phyloP scores from a whole-genome alignment of 92 coral and sea anemone species.

The Epizoanthus fatuus region DNA sequence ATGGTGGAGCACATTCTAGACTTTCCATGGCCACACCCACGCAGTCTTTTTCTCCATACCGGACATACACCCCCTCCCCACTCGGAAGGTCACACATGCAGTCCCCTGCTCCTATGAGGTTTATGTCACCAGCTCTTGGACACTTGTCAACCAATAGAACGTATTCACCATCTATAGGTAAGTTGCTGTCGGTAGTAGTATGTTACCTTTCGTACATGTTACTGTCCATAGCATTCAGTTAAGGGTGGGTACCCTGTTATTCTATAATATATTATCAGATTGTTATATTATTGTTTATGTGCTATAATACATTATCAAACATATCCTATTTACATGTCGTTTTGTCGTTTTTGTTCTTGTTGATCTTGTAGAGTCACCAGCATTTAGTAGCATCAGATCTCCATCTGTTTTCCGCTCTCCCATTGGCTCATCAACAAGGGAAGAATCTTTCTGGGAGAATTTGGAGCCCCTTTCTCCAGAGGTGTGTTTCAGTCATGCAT shows the following conservation, averaged over 20 bases:
- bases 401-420: constrained; percentile 89
- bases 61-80: constrained; percentile 82
- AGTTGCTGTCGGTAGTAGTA: constrained; percentile 4
- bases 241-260: background rate
- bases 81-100: constrained; percentile 71
- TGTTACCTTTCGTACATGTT: too few species aligned
- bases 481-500: constrained; percentile 81
- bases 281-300: too few species aligned
- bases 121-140: constrained; percentile 86
- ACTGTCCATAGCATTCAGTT: background rate
- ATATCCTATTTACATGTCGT: too few species aligned
- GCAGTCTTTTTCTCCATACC: constrained; percentile 75
- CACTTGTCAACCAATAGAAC: constrained; percentile 69
- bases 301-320: too few species aligned
- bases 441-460: constrained; percentile 89
- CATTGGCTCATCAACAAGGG: constrained; percentile 71
- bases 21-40: constrained; percentile 91
- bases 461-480: constrained; percentile 92
- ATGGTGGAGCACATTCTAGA: constrained; percentile 87
- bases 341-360: background rate
- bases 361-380: constrained; percentile 70
- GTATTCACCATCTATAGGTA: constrained; percentile 79
- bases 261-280: too few species aligned
- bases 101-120: constrained; percentile 79
- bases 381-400: constrained; percentile 65